Evolutionary conservation across 2,113 vertebrate species (phyloP), one percentile per base, ranked within the genome.

Genomic region (Mixornis gularis): DNA sequence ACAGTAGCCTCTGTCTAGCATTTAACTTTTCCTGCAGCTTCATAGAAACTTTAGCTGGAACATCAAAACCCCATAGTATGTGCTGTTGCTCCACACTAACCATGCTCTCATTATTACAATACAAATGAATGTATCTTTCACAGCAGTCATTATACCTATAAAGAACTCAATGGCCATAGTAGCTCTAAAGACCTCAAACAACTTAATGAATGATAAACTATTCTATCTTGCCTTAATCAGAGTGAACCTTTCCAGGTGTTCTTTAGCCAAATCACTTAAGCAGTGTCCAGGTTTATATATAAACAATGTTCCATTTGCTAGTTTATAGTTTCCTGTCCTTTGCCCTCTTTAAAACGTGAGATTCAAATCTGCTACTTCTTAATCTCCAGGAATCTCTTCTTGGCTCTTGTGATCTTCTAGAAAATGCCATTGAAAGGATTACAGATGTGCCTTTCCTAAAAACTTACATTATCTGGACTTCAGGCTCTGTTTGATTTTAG

Each of bases 221-320:
- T 63, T 79, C 59, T 66, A 43, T 12, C 27, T 85, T 78, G 80
- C 60, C 27, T 80, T 86, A 59, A 83, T 64, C 58, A 70, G 34
- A 66, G 15, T 38, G 68, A 94, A 91, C 48, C 9, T 76, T 79
- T 89, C 93, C 95, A 96, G 87, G 89, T 96, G 79, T 93, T 89
- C 73, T 83, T 80, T 49, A 89, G 73, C 87, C 56, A 85, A 72
- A 91, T 77, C 89, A 93, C 89, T 95, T 89, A 59, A 93, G 90
- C n/a, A 72, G 38, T 58, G 72, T 78, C 68, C 68, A 94, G n/a
- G 44, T 93, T 90, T 88, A 63, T 95, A 85, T 85, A 89, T 60
- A 96, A 95, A 93, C 91, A 94, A 70, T 56, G 64, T 87, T 95
- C 94, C 82, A 90, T 96, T 95, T 95, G 77, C 73, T 93, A 40